phyloP scores from a whole-genome alignment of 2,113 vertebrate species.

The Stigmatopora nigra region DNA sequence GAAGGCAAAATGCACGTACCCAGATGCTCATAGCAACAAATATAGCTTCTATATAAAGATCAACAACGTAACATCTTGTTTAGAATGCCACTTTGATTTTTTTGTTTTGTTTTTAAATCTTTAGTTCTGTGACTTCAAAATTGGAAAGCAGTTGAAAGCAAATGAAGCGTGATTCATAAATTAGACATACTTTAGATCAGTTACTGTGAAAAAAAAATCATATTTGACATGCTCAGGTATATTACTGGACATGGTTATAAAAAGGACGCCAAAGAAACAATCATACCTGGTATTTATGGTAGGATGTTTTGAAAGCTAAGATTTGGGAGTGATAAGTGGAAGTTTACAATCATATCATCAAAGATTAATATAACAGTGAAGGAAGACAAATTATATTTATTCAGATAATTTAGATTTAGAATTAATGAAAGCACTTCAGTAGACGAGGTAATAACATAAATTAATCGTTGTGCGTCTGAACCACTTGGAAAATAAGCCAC shows the following conservation, averaged over 20 bases:
- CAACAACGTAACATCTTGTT: neutral
- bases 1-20: neutral
- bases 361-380: neutral
- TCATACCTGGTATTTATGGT: neutral
- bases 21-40: constrained; percentile 1
- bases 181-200: too few relatives aligned
- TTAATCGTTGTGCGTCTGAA: neutral
- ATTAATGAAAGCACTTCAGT: neutral
- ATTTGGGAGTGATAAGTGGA: neutral
- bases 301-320: neutral
- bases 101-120: neutral
- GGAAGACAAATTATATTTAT: neutral
- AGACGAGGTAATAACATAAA: neutral
- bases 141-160: neutral
- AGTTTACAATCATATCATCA: constrained; percentile 1
- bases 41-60: neutral
- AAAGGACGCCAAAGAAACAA: constrained; percentile 4
- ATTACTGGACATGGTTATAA: neutral
- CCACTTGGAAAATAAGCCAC: neutral
- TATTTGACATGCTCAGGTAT: neutral
- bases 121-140: neutral
- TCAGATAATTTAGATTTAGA: neutral
- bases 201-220: neutral
- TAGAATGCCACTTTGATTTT: neutral
- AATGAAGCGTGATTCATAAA: too few relatives aligned